phyloP scores from a whole-genome alignment of 2,888 invertebrate genomes.

The Sinopyrophorus schimmeli region DNA sequence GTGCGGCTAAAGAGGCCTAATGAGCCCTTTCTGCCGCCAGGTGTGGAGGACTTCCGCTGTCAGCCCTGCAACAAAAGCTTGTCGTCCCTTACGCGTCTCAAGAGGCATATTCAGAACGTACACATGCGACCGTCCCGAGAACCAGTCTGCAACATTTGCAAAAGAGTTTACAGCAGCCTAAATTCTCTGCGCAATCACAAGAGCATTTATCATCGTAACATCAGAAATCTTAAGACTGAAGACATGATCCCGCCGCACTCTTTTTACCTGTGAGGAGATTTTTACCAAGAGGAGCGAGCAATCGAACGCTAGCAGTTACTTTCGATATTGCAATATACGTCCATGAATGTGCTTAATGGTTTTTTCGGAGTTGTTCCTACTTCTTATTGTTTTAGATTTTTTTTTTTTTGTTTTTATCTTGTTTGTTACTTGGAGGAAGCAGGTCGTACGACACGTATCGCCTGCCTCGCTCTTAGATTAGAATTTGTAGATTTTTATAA shows the following conservation, averaged over 20 bases:
- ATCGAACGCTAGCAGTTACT: neutral
- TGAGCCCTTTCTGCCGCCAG: conserved; percentile 62
- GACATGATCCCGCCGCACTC: conserved; percentile 53
- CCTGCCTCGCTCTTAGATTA: conserved; percentile 6
- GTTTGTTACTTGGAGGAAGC: conserved; percentile 15
- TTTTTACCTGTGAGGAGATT: conserved; percentile 52
- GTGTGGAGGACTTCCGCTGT: conserved; percentile 87
- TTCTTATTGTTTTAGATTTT: conserved; percentile 22
- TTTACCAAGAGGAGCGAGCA: neutral
- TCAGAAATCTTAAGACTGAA: conserved; percentile 71
- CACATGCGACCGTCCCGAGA: conserved; percentile 89
- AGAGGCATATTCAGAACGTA: conserved; percentile 90
- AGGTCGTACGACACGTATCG: neutral
- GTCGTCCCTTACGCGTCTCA: conserved; percentile 83
- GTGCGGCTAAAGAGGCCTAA: conserved; percentile 46
- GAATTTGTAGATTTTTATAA: conserved; percentile 18
- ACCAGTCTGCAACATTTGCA: conserved; percentile 90
- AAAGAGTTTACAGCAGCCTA: conserved; percentile 88
- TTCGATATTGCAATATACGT: conserved; percentile 27
- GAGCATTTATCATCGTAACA: conserved; percentile 87
- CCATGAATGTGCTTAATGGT: conserved; percentile 28
- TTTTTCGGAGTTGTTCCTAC: conserved; percentile 27
- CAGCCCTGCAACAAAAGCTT: conserved; percentile 91
- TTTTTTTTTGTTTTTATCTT: conserved; percentile 24
- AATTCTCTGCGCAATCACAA: conserved; percentile 90